Evolutionary conservation across 2,888 invertebrate species (phyloP).

Genomic region (Galerucella pusilla): DNA sequence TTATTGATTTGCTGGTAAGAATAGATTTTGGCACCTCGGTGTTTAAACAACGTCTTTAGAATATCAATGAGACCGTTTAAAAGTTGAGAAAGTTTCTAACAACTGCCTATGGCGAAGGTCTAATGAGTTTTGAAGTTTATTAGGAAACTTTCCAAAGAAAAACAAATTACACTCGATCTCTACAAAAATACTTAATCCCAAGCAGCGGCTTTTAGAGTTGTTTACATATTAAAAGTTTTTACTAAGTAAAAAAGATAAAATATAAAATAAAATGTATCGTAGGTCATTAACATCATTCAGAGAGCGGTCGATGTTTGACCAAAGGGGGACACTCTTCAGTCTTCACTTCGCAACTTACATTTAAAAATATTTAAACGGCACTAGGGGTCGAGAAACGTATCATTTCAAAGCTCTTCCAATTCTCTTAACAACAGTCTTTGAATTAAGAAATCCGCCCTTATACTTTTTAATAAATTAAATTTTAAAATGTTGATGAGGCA

Average conservation of each 20-base stretch:
- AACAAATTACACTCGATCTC: conserved; percentile 30
- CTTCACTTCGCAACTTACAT: too few species aligned
- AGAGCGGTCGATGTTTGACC: too few species aligned
- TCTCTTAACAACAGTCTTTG: too few species aligned
- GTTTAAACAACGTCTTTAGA: conserved; percentile 24
- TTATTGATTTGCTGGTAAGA: conserved; percentile 21
- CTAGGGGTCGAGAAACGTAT: too few species aligned
- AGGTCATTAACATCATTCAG: neutral
- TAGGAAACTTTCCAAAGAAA: conserved; percentile 33
- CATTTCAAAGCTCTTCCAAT: too few species aligned
- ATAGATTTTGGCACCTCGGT: conserved; percentile 20
- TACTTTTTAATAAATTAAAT: too few species aligned
- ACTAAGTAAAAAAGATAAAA: neutral
- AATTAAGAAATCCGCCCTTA: too few species aligned
- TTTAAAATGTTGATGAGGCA: too few species aligned
- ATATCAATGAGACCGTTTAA: conserved; percentile 41
- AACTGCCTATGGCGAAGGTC: conserved; percentile 33
- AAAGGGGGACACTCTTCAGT: too few species aligned
- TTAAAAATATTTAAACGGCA: too few species aligned
- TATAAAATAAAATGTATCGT: neutral
- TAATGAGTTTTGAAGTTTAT: conserved; percentile 44
- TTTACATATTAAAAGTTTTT: neutral
- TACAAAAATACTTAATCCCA: conserved; percentile 31
- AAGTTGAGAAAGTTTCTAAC: conserved; percentile 34
- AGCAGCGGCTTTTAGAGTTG: neutral